Evolutionary conservation across 2,888 invertebrate species (phyloP), one percentile per base, ranked within the genome.

Genomic region (Uropetala carovei): DNA sequence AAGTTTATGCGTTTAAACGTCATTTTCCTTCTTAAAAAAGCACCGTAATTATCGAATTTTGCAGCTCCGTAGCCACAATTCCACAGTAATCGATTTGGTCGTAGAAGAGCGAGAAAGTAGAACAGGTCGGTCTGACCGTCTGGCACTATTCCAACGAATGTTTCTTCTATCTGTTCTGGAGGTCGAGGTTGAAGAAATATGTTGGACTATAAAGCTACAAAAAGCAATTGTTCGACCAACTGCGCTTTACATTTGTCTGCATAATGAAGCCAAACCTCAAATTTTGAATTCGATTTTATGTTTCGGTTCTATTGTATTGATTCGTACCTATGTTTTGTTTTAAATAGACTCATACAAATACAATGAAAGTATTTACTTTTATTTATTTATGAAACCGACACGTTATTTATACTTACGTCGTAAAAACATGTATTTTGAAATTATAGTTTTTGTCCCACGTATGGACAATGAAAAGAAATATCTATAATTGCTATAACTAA

Each of bases 111-210:
- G n/a, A 59, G 89, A 89, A 89, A 64, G 18, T 89, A 18, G 89
- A 43, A 10, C 89, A 89, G 64, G 30, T 64, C 89, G 60, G 64
- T 89, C 60, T 89, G 43, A 60, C 56, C 64, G n/a, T 30, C 43
- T 89, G 89, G 89, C 89, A 43, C 4, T n/a, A 18, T 89, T 68
- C 89, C 89, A 89, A 89, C 60, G 18, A 89, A 43, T 89, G 30
- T 86, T 22, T 86, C 18, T 60, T 86, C 60, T 43, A 43, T 22
- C 60, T 59, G 16, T 18, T 56, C 18, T 30, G 10, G 22, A 27
- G 68, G 68, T n/a, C 75, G 27, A 75, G 27, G 13, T 27, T 27
- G 75, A 22, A 27, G 75, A 75, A 27, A 75, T 27, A 75, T 9
- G 68, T 22, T 68, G 11, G 68, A 68, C 18, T 75, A 27, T 4